Evolutionary conservation across 2,113 vertebrate genomes (phyloP).

Genomic region (Eulemur macaco): DNA sequence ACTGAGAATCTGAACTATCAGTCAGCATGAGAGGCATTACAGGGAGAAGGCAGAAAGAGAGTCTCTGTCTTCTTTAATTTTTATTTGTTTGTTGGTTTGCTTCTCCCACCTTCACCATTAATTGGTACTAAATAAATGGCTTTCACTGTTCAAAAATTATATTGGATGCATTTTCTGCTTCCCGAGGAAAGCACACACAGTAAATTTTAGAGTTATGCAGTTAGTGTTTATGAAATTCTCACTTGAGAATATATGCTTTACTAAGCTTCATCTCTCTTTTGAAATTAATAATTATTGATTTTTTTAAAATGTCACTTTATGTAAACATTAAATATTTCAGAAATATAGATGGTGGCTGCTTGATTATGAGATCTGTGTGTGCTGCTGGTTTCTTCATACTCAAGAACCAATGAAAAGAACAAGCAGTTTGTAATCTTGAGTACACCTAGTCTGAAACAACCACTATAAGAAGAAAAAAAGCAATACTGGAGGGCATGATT

Average conservation of each 20-base stretch:
- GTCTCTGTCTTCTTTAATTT: not conserved
- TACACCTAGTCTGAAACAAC: not conserved
- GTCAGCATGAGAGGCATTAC: not conserved
- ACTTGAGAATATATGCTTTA: not conserved
- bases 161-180: not conserved
- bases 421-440: not conserved
- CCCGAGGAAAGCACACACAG: not conserved
- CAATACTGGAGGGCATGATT: not conserved
- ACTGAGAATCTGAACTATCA: not conserved
- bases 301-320: conserved; percentile 64
- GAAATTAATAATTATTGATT: conserved; percentile 67
- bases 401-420: not conserved
- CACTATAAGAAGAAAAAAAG: not conserved
- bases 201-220: not conserved
- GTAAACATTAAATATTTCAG: conserved; percentile 48
- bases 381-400: not conserved
- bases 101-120: not conserved
- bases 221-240: not conserved
- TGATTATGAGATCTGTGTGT: conserved; percentile 1
- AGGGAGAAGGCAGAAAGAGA: not conserved
- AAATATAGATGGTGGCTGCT: not conserved
- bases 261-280: conserved; percentile 40
- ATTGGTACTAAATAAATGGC: not conserved
- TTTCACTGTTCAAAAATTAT: conserved; percentile 5
- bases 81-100: not conserved